Evolutionary conservation across 2,888 invertebrate species (phyloP).

Genomic region (Coenonympha glycerion): DNA sequence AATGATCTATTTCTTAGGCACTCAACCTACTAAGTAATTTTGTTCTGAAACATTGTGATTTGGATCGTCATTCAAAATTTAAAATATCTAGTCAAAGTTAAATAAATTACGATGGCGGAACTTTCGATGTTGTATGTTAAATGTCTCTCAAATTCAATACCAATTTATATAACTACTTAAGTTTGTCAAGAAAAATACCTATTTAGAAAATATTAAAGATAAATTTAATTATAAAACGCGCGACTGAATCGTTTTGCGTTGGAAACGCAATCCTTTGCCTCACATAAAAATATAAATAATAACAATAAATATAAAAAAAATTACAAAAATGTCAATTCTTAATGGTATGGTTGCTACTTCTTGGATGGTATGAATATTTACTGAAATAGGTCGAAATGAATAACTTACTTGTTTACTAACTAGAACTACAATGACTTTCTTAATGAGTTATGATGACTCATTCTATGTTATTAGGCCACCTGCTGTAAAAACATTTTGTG

Average conservation of each 20-base stretch:
- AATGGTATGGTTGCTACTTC: conserved; percentile 34
- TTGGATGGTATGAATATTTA: conserved; percentile 26
- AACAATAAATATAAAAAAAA: conserved; percentile 23
- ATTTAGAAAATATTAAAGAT: not conserved
- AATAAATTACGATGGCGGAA: not conserved
- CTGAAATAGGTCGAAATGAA: not conserved
- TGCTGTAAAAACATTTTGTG: not conserved
- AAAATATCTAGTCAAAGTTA: not conserved
- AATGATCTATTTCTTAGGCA: no score
- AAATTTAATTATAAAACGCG: conserved; percentile 30
- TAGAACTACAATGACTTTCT: not conserved
- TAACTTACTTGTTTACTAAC: not conserved
- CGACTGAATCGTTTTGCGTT: conserved; percentile 61
- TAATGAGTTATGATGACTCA: not conserved
- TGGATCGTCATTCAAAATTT: not conserved
- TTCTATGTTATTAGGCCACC: not conserved
- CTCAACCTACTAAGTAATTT: not conserved
- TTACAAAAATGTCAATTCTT: conserved; percentile 33
- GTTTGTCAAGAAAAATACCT: not conserved
- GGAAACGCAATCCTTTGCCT: conserved; percentile 56
- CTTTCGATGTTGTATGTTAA: not conserved
- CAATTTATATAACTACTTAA: not conserved
- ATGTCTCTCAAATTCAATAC: not conserved
- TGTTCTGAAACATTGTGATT: not conserved
- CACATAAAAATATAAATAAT: conserved; percentile 30